Percentiles rank a stretch among this genome's conserved stretches.
These are phyloP conservation scores for Gymnothorax javanicus DNA, from an alignment of 2,797 vertebrate species.

Conservation along the genomic window DNA sequence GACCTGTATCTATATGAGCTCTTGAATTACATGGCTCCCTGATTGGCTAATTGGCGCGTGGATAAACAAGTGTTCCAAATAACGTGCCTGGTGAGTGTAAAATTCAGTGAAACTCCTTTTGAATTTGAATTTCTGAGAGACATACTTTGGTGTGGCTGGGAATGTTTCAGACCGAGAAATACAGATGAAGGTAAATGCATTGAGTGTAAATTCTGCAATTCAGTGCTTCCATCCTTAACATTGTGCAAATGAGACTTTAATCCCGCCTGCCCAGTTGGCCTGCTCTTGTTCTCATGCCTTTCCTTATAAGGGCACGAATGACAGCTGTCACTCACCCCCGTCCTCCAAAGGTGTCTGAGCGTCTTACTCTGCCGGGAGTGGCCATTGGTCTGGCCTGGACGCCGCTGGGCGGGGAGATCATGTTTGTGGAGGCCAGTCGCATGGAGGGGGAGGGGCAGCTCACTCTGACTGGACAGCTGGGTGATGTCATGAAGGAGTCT, in stretches of 20 bases:
- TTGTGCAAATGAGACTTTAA: background rate
- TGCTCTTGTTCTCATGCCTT: background rate
- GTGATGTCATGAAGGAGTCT: slow-evolving; percentile 96
- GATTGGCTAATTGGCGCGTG: too few relatives aligned
- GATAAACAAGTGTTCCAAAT: too few relatives aligned
- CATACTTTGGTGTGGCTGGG: background rate
- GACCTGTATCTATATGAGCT: too few relatives aligned
- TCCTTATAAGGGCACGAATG: background rate
- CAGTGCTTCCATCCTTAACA: background rate
- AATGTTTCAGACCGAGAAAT: background rate
- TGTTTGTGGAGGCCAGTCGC: slow-evolving; percentile 96
- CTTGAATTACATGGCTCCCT: too few relatives aligned
- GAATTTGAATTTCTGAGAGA: background rate
- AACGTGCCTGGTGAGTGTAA: background rate
- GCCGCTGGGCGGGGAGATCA: slow-evolving; percentile 91
- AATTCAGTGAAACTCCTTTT: background rate
- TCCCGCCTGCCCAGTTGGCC: background rate
- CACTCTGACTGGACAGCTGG: slow-evolving; percentile 90
- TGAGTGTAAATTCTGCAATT: background rate
- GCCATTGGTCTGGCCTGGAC: slow-evolving; percentile 95
- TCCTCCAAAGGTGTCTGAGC: slow-evolving; percentile 82
- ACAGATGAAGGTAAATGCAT: background rate
- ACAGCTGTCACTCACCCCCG: slow-evolving; percentile 32
- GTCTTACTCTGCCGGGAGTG: slow-evolving; percentile 89
- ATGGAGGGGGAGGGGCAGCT: slow-evolving; percentile 96